Base-by-base conservation (phyloP, 2,888 invertebrate genomes). In the Erynnis tages region DNA sequence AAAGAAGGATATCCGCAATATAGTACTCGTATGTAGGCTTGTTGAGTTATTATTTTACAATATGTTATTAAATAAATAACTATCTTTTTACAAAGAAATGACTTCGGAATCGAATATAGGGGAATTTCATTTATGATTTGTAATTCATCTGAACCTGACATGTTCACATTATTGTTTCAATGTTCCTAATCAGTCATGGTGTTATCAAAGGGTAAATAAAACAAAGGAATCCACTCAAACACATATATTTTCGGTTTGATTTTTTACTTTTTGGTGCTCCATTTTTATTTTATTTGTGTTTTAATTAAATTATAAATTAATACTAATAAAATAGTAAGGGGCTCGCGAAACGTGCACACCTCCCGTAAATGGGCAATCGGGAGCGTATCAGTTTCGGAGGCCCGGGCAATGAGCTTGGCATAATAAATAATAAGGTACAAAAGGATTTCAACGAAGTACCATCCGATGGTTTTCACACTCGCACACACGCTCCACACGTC, bases 391-490 rank as follows among this genome's bases (percentile, higher is more conserved):
- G 69, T 70, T 75, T 72, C 72, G 71, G 76, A 78, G 76, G 66
- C 80, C 83, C 79, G 82, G 87, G 88, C 88, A 87, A 88, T 82
- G 82, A 83, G 79, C 85, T 85, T 79, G 87, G 88, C 88, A 76
- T 76, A 88, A 88, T 88, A 88, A 89, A 89, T 89, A 89, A 86
- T 83, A 84, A 81, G 80, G 80, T 84, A 85, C 82, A 85, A 71
- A 81, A 82, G 80, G 74, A 79, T 78, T 76, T 79, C 73, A 74
- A 79, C 77, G 78, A 79, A 83, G 79, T 82, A 82, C 85, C 85
- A 83, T 84, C 76, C 71, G 79, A 82, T 83, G 84, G 84, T 77
- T 75, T 73, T 69, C 81, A 79, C 80, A 79, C 73, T 74, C 87
- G 68, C 79, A 76, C 70, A 74, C 80, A 73, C 79, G 79, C 76